Evolutionary conservation across 2,113 vertebrate genomes (phyloP).

Genomic region (Cyanistes caeruleus): DNA sequence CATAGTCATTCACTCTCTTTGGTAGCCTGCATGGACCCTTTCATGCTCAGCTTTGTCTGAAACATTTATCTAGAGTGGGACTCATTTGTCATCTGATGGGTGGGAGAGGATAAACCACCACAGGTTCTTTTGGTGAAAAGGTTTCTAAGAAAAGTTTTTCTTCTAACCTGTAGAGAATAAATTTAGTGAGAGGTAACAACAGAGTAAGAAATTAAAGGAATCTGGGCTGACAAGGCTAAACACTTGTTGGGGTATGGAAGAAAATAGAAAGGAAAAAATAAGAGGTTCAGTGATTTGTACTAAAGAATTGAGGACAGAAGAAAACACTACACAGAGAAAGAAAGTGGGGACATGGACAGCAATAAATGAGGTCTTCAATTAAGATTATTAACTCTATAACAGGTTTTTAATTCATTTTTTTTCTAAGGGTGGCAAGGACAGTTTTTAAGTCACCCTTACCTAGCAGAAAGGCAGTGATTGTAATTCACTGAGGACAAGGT

Average conservation of each 20-base stretch:
- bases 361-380: background rate
- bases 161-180: background rate
- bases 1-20: background rate
- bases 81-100: background rate
- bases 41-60: background rate
- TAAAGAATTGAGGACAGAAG: background rate
- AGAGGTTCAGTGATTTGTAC: background rate
- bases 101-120: background rate
- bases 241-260: background rate
- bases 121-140: background rate
- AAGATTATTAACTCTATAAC: background rate
- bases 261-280: background rate
- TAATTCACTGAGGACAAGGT: background rate
- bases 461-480: background rate
- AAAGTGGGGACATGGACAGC: background rate
- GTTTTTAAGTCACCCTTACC: background rate
- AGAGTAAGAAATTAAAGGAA: background rate
- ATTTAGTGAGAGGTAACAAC: background rate
- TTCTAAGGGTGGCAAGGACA: background rate
- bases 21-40: background rate
- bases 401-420: background rate
- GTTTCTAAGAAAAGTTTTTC: background rate
- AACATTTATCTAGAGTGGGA: background rate
- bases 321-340: background rate
- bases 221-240: background rate